Conservation (phyloP, 1,140 invertebrate species). For the Asobara japonica region DNA sequence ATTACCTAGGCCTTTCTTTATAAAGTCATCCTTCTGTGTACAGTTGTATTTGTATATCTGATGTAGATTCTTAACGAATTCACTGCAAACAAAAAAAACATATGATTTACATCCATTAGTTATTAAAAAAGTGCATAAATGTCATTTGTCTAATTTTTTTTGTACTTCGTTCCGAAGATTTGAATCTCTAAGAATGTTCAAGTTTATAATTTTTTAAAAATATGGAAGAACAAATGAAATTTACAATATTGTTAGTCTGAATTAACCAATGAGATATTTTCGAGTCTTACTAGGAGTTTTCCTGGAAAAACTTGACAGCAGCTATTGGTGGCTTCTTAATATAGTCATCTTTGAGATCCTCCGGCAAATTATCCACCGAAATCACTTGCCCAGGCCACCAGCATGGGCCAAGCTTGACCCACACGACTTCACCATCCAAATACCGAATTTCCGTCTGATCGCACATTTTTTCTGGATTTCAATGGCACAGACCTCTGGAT, state of each 20-base stretch:
- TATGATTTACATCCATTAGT: too few species aligned
- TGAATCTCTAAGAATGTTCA: too few species aligned
- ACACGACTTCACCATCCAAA: constrained; percentile 79
- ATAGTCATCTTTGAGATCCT: constrained; percentile 70
- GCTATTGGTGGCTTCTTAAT: constrained; percentile 77
- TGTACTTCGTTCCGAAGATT: too few species aligned
- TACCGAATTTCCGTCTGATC: constrained; percentile 73
- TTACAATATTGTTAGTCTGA: too few species aligned
- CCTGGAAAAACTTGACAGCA: constrained; percentile 84
- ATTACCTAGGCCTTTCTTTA: constrained; percentile 82
- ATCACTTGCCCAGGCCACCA: constrained; percentile 85
- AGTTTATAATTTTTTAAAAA: too few species aligned
- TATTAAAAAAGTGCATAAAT: too few species aligned
- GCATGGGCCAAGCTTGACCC: constrained; percentile 80
- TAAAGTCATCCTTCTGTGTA: constrained; percentile 80
- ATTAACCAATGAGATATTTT: too few species aligned
- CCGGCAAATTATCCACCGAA: constrained; percentile 71
- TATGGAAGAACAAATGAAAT: too few species aligned
- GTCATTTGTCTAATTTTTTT: too few species aligned
- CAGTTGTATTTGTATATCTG: constrained; percentile 81
- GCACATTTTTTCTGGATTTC: constrained; percentile 65
- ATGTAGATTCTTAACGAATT: constrained; percentile 78
- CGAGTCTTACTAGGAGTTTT: constrained; percentile 79
- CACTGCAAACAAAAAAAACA: constrained; percentile 70
- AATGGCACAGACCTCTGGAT: constrained; percentile 33